Evolutionary conservation across 2,797 vertebrate genomes (phyloP), one percentile per base, ranked within the genome.

Genomic region (Numenius phaeopus): DNA sequence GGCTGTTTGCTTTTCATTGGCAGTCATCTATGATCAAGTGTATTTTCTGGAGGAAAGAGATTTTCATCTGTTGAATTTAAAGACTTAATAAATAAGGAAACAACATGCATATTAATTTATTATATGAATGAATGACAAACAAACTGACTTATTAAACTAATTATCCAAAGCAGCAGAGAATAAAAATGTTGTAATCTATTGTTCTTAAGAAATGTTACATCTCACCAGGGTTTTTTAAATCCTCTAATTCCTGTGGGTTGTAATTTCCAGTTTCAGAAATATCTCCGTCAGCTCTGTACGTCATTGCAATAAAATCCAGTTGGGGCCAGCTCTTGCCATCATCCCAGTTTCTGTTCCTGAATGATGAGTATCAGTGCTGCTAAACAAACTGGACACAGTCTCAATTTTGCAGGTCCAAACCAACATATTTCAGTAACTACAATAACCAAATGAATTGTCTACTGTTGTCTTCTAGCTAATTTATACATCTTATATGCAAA

Each of bases 181-280:
- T 83, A 61, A 89, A 94, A 90, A 70, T 83, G 44, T 76, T 83
- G 30, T 75, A 91, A 90, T 82, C 86, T 75, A 93, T 96, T 96
- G 83, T 97, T 96, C 90, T 92, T 83, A 42, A 94, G 81, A 93
- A 97, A 95, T 81, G 71, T 58, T 87, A 54, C 80, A 77, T 87
- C 90, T 95, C 95, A 92, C 62, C 57, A 92, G 93, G 79, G 65
- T 80, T 69, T 84, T 95, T 90, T 24, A 96, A 89, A 87, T 84
- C 61, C 57, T 85, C 47, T 92, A 61, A 95, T 96, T 96, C 79
- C 71, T 96, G 92, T 93, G 96, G 95, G 84, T 44, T 95, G 69
- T 58, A 85, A 66, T 90, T 96, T 91, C 87, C 75, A 91, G 47
- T 92, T 92, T 87, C 95, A 90, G 87, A 85, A 92, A 44, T 37